These are phyloP conservation scores for Omphaloscelis lunosa DNA, from an alignment of 2,888 invertebrate species.

Conservation along the genomic window DNA sequence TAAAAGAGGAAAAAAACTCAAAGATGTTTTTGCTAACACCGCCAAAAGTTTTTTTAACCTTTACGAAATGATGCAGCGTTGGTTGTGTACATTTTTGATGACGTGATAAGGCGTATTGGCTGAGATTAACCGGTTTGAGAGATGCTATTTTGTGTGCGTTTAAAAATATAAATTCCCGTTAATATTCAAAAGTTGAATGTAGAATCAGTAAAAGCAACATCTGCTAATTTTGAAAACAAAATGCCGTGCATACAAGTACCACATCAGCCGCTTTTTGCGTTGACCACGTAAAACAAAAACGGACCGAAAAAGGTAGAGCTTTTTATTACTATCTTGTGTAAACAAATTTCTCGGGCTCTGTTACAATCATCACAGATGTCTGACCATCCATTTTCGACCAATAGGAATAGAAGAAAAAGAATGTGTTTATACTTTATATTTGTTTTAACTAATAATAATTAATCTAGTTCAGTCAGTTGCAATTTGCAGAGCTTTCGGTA, in stretches of 20 bases:
- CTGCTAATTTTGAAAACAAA: not conserved
- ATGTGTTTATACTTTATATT: not conserved
- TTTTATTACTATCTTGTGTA: not conserved
- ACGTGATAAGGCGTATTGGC: slow-evolving; percentile 26
- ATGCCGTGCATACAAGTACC: not conserved
- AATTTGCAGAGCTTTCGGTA: not conserved
- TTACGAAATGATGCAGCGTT: slow-evolving; percentile 28
- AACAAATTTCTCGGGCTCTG: not conserved
- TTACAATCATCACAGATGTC: not conserved
- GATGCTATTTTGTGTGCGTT: not conserved
- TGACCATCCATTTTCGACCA: not conserved
- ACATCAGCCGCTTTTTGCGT: not conserved
- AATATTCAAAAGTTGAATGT: not conserved
- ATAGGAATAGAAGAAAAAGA: not conserved
- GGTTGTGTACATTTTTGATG: slow-evolving; percentile 51
- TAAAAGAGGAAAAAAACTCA: slow-evolving; percentile 32
- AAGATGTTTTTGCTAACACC: slow-evolving; percentile 36
- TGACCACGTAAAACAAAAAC: not conserved
- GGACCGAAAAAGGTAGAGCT: not conserved
- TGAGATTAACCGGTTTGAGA: not conserved
- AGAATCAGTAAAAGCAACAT: not conserved
- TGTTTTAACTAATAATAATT: not conserved
- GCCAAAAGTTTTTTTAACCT: slow-evolving; percentile 45
- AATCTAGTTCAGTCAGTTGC: not conserved
- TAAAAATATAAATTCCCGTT: not conserved